Evolutionary conservation across 2,113 vertebrate species (phyloP).

Genomic region (Lepidiolamprologus cunningtoni): DNA sequence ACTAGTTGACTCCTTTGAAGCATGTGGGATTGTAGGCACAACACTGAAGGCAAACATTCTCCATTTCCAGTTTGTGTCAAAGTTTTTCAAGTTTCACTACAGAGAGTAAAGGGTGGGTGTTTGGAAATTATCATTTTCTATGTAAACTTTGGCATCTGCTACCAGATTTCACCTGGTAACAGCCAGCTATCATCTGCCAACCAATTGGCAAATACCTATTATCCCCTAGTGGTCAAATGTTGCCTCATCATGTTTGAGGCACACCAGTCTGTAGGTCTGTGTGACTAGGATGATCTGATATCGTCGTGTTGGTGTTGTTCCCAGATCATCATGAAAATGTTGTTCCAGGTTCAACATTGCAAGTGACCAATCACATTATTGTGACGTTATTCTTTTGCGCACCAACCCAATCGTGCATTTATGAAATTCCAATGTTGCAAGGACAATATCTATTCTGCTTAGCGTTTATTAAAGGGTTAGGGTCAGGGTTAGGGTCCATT

Average conservation of each 20-base stretch:
- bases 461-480: no score
- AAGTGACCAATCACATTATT: no score
- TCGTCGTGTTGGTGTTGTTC: no score
- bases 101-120: background rate
- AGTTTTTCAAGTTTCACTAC: background rate
- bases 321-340: no score
- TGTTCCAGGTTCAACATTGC: no score
- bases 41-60: background rate
- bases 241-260: background rate
- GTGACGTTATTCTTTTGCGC: no score
- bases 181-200: background rate
- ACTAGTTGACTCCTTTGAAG: background rate
- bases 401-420: no score
- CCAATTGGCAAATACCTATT: background rate
- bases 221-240: background rate
- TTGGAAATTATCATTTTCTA: background rate
- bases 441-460: no score
- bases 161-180: background rate
- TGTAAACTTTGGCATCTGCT: background rate
- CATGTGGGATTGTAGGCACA: accelerated
- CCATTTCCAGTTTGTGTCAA: background rate
- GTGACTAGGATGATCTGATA: background rate
- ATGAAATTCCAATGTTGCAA: no score
- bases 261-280: background rate
- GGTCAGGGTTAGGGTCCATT: no score